Evolutionary conservation across 2,113 vertebrate genomes (phyloP).

Genomic region (Bucco capensis): DNA sequence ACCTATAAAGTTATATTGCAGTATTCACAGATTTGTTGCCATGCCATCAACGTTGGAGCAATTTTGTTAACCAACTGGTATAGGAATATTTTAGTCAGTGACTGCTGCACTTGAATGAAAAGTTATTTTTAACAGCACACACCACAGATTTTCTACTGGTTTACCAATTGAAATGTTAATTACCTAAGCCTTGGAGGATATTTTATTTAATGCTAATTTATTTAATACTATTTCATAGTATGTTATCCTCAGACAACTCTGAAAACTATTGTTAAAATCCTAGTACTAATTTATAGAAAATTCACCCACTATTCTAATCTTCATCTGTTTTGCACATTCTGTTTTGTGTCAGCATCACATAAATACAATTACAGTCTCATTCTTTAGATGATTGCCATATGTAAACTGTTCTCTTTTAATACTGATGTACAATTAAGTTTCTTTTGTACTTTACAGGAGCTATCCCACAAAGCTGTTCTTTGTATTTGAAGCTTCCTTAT

Average conservation of each 20-base stretch:
- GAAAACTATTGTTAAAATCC: not conserved
- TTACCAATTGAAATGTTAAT: slow-evolving; percentile 10
- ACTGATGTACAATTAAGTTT: not conserved
- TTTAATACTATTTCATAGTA: not conserved
- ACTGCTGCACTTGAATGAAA: not conserved
- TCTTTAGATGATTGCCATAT: not conserved
- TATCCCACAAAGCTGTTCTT: not conserved
- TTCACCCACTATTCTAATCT: not conserved
- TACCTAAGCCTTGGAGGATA: not conserved
- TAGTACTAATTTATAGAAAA: not conserved
- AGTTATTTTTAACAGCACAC: not conserved
- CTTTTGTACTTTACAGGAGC: not conserved
- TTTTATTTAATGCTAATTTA: not conserved
- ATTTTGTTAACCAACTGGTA: not conserved
- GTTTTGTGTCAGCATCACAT: not conserved
- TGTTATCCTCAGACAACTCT: not conserved
- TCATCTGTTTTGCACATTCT: not conserved
- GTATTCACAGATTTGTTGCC: slow-evolving; percentile 11
- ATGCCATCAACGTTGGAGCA: not conserved
- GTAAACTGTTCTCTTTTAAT: not conserved
- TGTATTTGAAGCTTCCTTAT: not conserved
- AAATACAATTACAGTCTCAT: not conserved
- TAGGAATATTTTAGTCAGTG: not conserved
- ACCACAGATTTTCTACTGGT: not conserved
- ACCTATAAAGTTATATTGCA: not conserved